phyloP scores from a whole-genome alignment of 2,888 invertebrate species.

The Polia nebulosa region DNA sequence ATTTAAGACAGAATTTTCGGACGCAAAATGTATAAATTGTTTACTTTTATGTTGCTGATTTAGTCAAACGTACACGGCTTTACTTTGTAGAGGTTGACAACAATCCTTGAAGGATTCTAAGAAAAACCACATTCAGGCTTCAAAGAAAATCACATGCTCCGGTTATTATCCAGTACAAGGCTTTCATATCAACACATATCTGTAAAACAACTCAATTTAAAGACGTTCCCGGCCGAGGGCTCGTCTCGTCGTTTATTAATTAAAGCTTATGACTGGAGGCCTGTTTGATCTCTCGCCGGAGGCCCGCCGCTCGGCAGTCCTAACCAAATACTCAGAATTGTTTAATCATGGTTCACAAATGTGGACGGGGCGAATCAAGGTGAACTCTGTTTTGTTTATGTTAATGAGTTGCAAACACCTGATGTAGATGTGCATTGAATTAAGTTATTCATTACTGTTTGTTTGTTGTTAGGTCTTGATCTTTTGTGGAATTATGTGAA shows the following conservation, averaged over 20 bases:
- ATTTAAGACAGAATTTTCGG: neutral
- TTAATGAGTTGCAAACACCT: constrained; percentile 54
- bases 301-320: constrained; percentile 38
- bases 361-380: constrained; percentile 45
- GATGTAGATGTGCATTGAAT: constrained; percentile 30
- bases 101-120: constrained; percentile 3
- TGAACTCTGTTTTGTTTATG: constrained; percentile 59
- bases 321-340: constrained; percentile 65
- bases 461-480: neutral
- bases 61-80: neutral
- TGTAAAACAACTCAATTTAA: constrained; percentile 28
- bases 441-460: constrained; percentile 28
- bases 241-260: constrained; percentile 44
- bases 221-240: constrained; percentile 12
- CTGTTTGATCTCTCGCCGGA: constrained; percentile 43
- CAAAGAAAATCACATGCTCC: neutral
- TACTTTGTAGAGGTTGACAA: constrained; percentile 4
- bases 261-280: constrained; percentile 51
- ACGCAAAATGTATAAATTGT: neutral
- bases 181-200: constrained; percentile 1
- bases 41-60: neutral
- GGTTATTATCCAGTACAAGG: neutral
- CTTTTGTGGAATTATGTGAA: neutral
- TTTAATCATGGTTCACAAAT: constrained; percentile 60
- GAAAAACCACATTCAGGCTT: neutral